These are phyloP conservation scores for Melanargia galathea DNA, from an alignment of 2,888 invertebrate species.

Conservation along the genomic window DNA sequence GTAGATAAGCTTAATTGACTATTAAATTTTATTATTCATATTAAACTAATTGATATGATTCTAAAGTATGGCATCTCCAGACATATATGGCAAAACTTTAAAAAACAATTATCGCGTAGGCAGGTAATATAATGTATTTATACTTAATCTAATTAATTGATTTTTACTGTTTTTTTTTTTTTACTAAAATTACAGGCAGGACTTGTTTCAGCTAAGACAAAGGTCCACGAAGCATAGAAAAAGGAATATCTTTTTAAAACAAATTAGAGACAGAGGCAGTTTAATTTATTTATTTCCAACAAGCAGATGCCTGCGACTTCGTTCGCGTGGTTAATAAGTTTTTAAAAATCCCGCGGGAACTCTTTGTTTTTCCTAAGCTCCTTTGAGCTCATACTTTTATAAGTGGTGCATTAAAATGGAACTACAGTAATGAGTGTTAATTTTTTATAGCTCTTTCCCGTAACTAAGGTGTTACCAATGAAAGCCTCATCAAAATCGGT, in stretches of 20 bases:
- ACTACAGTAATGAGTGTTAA: no score
- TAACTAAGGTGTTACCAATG: no score
- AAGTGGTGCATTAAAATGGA: no score
- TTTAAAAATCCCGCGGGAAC: no score
- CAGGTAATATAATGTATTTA: conserved; percentile 23
- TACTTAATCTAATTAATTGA: conserved; percentile 13
- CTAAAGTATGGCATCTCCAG: conserved; percentile 75
- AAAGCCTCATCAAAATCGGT: no score
- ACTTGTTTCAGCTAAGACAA: not conserved
- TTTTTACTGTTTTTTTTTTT: not conserved
- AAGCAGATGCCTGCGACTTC: no score
- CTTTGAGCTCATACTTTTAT: no score
- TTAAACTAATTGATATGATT: conserved; percentile 55
- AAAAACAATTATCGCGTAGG: conserved; percentile 38
- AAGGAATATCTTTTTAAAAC: not conserved
- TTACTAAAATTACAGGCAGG: not conserved
- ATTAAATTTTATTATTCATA: conserved; percentile 45
- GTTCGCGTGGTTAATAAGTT: no score
- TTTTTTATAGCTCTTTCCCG: no score
- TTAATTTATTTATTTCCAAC: no score
- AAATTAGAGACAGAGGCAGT: no score
- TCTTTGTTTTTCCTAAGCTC: no score
- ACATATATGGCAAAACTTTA: conserved; percentile 71
- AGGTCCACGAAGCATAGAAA: not conserved
- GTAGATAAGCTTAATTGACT: conserved; percentile 56